phyloP scores from a whole-genome alignment of 2,797 vertebrate species.

The Bradypodion pumilum region DNA sequence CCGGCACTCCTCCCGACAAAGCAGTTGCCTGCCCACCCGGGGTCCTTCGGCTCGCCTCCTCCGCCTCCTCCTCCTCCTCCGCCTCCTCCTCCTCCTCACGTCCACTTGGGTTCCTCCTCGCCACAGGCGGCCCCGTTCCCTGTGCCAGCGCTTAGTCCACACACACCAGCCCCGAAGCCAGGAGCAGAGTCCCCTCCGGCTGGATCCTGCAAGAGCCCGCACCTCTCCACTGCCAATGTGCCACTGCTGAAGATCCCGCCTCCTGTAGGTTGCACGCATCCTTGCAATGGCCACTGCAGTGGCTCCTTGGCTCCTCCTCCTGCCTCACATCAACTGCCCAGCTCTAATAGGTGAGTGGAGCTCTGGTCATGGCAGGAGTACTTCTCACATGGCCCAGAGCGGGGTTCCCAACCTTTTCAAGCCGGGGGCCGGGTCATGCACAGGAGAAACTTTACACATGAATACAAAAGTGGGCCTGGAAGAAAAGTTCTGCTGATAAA shows the following conservation, averaged over 20 bases:
- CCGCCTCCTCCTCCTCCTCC: too few species aligned
- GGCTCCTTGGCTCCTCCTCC: constrained; percentile 82
- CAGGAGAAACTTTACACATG: not conserved
- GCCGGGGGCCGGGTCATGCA: too few species aligned
- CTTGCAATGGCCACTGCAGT: constrained; percentile 92
- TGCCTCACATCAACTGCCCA: constrained; percentile 82
- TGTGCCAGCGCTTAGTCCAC: constrained; percentile 79
- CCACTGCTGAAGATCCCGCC: constrained; percentile 90
- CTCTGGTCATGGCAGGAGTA: not conserved
- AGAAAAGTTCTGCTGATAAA: not conserved
- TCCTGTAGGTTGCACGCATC: constrained; percentile 87
- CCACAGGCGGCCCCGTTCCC: constrained; percentile 79
- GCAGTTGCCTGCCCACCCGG: constrained; percentile 80
- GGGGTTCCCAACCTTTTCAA: too few species aligned
- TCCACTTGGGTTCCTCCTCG: constrained; percentile 82
- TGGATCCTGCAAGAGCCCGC: constrained; percentile 88
- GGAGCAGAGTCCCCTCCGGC: constrained; percentile 81
- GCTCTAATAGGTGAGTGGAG: constrained; percentile 87
- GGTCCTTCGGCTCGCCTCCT: constrained; percentile 81
- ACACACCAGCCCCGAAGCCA: constrained; percentile 77
- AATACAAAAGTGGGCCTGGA: not conserved
- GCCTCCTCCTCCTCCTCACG: constrained; percentile 79
- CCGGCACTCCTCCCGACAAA: constrained; percentile 85
- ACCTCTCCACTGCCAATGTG: constrained; percentile 86
- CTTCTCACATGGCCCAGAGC: not conserved